Evolutionary conservation across 2,888 invertebrate genomes (phyloP).

Genomic region (Tanytarsus gracilentus): DNA sequence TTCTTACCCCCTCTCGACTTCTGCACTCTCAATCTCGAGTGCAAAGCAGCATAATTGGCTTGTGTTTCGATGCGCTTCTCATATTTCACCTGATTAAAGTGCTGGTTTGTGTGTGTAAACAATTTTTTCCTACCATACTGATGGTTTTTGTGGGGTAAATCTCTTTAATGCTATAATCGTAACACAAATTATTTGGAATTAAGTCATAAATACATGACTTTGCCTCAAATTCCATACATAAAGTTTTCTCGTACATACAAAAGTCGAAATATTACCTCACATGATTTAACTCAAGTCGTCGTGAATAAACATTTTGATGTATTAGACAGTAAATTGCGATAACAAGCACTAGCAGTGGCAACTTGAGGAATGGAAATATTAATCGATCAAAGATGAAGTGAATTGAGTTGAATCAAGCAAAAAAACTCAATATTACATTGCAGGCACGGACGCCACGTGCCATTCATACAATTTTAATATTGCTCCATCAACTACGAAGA

Average conservation of each 20-base stretch:
- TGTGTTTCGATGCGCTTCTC: too few relatives aligned
- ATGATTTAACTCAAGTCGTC: neutral
- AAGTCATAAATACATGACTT: too few relatives aligned
- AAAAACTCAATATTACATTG: neutral
- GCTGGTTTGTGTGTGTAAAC: too few relatives aligned
- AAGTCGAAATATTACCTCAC: neutral
- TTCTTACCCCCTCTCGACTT: too few relatives aligned
- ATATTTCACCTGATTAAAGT: too few relatives aligned
- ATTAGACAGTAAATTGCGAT: constrained; percentile 20
- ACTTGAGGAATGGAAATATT: neutral
- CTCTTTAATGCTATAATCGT: too few relatives aligned
- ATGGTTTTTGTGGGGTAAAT: too few relatives aligned
- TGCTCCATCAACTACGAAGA: neutral
- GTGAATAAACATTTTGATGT: constrained; percentile 9
- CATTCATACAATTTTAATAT: constrained; percentile 20
- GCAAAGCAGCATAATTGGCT: too few relatives aligned
- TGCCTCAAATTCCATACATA: neutral
- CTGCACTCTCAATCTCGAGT: too few relatives aligned
- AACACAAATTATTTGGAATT: too few relatives aligned
- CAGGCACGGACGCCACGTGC: constrained; percentile 22
- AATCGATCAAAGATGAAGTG: constrained; percentile 15
- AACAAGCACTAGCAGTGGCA: too few relatives aligned
- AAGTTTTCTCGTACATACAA: neutral
- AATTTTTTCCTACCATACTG: too few relatives aligned
- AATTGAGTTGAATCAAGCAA: neutral